Conservation (phyloP, 2,888 invertebrate genomes). For the Rhagophthalmus giganteus region DNA sequence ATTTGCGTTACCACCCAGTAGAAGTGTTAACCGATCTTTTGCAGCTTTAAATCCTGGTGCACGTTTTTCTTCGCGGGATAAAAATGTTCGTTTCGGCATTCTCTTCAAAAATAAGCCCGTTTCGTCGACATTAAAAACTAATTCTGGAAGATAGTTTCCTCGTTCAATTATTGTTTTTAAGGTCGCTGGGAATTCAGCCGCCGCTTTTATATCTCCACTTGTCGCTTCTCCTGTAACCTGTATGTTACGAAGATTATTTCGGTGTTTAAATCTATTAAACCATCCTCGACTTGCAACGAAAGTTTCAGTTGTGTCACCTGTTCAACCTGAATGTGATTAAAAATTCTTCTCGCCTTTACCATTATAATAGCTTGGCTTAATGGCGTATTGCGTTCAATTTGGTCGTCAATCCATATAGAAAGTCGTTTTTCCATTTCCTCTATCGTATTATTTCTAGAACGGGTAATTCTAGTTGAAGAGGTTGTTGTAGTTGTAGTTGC, state of each 20-base stretch:
- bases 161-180: constrained; percentile 4
- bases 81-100: constrained; percentile 21
- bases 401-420: too few relatives aligned
- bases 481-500: too few relatives aligned
- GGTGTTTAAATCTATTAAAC: constrained; percentile 31
- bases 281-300: too few relatives aligned
- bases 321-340: too few relatives aligned
- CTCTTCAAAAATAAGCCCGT: constrained; percentile 29
- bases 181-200: constrained; percentile 1
- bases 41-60: constrained; percentile 38
- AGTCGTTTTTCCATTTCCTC: too few relatives aligned
- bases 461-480: too few relatives aligned
- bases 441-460: too few relatives aligned
- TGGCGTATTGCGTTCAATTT: too few relatives aligned
- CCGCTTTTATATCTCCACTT: constrained; percentile 32
- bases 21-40: constrained; percentile 42
- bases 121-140: constrained; percentile 28
- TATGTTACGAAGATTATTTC: constrained; percentile 32
- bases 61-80: constrained; percentile 28
- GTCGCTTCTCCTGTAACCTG: constrained; percentile 32
- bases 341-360: too few relatives aligned
- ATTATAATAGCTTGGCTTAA: too few relatives aligned
- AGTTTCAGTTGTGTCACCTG: too few relatives aligned
- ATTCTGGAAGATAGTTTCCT: constrained; percentile 24
- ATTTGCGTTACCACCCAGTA: constrained; percentile 41